A percentile compares a stretch with the other conserved stretches of the same genome.
Conservation (phyloP, 2,113 vertebrate genomes). For the Calidris pygmaea region DNA sequence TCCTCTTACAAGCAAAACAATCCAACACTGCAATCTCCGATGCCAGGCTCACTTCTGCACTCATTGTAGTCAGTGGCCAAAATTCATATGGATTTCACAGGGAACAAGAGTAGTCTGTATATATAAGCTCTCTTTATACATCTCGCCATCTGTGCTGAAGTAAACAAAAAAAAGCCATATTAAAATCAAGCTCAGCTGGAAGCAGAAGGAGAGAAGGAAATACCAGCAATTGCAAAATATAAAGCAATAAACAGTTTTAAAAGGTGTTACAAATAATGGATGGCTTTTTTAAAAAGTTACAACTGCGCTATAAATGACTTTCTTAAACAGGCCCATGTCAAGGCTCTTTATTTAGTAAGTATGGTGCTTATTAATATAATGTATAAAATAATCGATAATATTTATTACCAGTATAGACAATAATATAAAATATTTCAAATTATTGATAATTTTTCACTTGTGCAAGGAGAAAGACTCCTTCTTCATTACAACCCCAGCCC, state of each 20-base stretch:
- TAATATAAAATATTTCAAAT: not conserved
- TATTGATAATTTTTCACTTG: not conserved
- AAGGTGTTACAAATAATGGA: slow-evolving; percentile 24
- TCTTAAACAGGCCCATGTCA: not conserved
- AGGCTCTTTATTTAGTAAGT: not conserved
- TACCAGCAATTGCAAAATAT: slow-evolving; percentile 19
- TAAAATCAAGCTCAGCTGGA: slow-evolving; percentile 41
- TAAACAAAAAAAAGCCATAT: slow-evolving; percentile 26
- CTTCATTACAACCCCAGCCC: not conserved
- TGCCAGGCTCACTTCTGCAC: not conserved
- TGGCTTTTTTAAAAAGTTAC: not conserved
- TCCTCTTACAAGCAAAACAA: not conserved
- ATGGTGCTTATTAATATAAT: not conserved
- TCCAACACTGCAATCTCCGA: not conserved
- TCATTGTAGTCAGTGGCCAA: slow-evolving; percentile 25
- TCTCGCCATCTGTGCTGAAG: slow-evolving; percentile 20
- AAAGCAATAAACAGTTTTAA: slow-evolving; percentile 2
- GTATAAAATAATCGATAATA: not conserved
- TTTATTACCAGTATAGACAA: not conserved
- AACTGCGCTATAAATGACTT: not conserved
- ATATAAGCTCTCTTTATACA: not conserved
- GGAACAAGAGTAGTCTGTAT: not conserved
- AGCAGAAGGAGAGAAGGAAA: slow-evolving; percentile 32
- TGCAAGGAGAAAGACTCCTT: not conserved
- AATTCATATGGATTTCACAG: not conserved